Evolutionary conservation across 2,888 invertebrate species (phyloP), one percentile per base, ranked within the genome.

Genomic region (Argyresthia goedartella): DNA sequence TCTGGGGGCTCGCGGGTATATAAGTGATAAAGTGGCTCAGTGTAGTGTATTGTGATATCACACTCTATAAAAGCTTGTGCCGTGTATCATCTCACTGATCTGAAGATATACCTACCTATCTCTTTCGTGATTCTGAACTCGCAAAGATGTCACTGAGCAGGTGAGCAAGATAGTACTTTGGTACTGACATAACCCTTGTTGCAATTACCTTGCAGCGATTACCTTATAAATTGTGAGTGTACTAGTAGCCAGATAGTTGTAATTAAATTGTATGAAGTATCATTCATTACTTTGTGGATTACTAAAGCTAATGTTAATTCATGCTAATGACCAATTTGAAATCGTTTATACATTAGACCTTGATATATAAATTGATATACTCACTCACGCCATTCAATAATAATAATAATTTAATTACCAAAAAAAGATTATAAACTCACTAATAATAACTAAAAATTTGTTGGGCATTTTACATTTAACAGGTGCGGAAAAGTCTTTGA

Each of bases 41-140:
- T 60, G 69, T 65, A 68, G 71, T 71, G 73, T 73, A 79, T 73
- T 71, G 72, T 79, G 76, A 79, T 82, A 81, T 81, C 76, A 76
- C 73, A 71, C 62, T 66, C 65, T 60, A 65, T 63, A 77, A 69
- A 82, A 85, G 82, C 79, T 82, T 81, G 81, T 80, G 67, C 71
- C 67, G 13, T 16, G 49, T 62, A 60, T 59, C 57, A 46, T 54
- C 66, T 69, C 65, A 67, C 59, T 60, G 60, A 59, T 57, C 56
- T 54, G 58, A 57, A 70, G 65, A 62, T 65, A 63, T 67, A 61
- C 64, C 73, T 69, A 73, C 67, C 65, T 71, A 64, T 63, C n/a
- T 58, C 39, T 58, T 58, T 62, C 57, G 36, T 14, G 9, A 48
- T 9, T 4, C n/a, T n/a, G n/a, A n/a, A n/a, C n/a, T n/a, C 8